Evolutionary conservation across 2,888 invertebrate genomes (phyloP), one percentile per base, ranked within the genome.

Genomic region (Acholoe squamosa): DNA sequence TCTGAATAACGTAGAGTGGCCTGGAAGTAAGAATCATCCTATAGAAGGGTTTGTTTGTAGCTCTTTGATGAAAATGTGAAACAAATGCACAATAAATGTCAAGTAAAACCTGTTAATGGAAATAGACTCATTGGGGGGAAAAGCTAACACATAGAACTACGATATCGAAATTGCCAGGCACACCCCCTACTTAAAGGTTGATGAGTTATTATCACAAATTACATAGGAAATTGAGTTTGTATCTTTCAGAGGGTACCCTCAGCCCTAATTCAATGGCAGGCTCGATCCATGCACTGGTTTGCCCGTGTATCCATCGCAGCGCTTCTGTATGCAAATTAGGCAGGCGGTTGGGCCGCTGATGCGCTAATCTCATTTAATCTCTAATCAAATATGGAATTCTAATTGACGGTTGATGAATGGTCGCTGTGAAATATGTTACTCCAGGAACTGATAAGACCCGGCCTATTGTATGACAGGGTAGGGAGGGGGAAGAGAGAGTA

Each of bases 341-440:
- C 43, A 25, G 71, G 71, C 71, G 71, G 71, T 80, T 34, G 33
- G 80, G 43, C 22, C 5, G 33, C 16, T 80, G 80, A 43, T 80
- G 80, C 43, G 80, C 33, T 80, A 80, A 80, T 80, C 80, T 43
- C 43, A 80, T 80, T 80, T 80, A 80, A 80, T 80, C 80, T 80
- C 80, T 80, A 80, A 80, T 80, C 80, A 80, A 80, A 80, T 80
- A 80, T 80, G 80, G 80, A 80, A 43, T 80, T 80, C 80, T 80
- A 80, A 80, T 80, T 80, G 80, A 43, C 33, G 80, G 34, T 33
- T 80, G 80, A 80, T 80, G 80, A 43, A 80, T 43, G 80, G 43
- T 12, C 22, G 16, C 34, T 16, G 33, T 80, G 80, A 80, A 80
- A 80, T 80, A 80, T 80, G 80, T 80, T 80, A 80, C 80, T 33